Base-by-base conservation (phyloP, 2,888 invertebrate species). In the Eupithecia insigniata region DNA sequence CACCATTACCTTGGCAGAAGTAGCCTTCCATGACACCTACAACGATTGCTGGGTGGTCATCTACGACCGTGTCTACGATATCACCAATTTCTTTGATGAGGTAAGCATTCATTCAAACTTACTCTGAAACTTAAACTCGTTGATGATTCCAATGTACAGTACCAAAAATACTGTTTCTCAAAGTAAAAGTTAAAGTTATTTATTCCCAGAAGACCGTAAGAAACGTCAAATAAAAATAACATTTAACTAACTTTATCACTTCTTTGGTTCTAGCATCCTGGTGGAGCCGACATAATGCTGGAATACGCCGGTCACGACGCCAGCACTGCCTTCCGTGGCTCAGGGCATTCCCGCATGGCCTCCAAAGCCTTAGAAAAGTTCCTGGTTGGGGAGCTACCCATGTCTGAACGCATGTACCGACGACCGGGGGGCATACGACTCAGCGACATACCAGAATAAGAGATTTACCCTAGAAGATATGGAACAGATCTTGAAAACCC, bases 291-390 rank as follows among this genome's bases (percentile, higher is more conserved):
- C 76, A 95, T 98, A 26, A 95, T 98, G 80, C 87, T 97, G 80
- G 98, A 98, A 83, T 96, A 97, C 87, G 98, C 97, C 0, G 98
- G 98, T 0, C 95, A 97, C 16, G 98, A 98, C 87, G 98, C 97
- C 0, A 98, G 97, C 34, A 94, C 97, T 2, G 97, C 98, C 0
- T 98, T 98, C 90, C 95, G 97, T 22, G 96, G 97, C 66, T 96
- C 96, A 0, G 97, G 98, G 0, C 98, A 98, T 84, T 96, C 97
- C 5, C 92, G 93, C 18, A 93, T 92, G 75, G 97, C 97, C 0
- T 89, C 95, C 34, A 94, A 95, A 74, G 95, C 95, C 30, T 91
- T 98, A 74, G 95, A 96, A 60, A 95, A 95, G n/a, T 97, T 96
- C 88, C 89, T 96, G 2, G 95, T 98, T 32, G 98, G 98, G 0